These are phyloP conservation scores for Patella pellucida DNA, from an alignment of 2,888 invertebrate genomes.

Conservation along the genomic window DNA sequence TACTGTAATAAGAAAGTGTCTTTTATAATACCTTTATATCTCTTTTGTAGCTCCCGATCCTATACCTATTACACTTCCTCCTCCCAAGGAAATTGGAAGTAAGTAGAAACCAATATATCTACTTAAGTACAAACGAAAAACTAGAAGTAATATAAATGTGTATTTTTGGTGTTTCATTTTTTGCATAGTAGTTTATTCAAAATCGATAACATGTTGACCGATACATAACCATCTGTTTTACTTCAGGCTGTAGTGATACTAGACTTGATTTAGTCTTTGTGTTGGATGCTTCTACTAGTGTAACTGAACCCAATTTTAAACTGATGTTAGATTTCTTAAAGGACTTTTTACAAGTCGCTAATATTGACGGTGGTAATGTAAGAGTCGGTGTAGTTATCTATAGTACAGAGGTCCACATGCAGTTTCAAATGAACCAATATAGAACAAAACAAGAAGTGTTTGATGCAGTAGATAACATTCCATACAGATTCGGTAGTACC, in stretches of 20 bases:
- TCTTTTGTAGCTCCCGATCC: too few relatives aligned
- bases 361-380: constrained; percentile 44
- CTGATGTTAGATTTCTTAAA: constrained; percentile 49
- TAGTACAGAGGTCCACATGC: constrained; percentile 36
- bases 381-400: constrained; percentile 48
- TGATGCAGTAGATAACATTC: constrained; percentile 34
- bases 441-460: constrained; percentile 28
- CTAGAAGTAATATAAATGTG: too few relatives aligned
- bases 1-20: too few relatives aligned
- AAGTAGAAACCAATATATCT: neutral
- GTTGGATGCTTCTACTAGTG: constrained; percentile 54
- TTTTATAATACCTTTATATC: too few relatives aligned
- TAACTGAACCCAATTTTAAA: constrained; percentile 46
- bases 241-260: constrained; percentile 19
- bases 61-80: neutral
- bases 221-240: too few relatives aligned
- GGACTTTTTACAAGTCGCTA: constrained; percentile 38
- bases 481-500: constrained; percentile 40
- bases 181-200: neutral
- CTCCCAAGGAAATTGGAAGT: neutral
- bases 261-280: constrained; percentile 44
- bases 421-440: constrained; percentile 44
- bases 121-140: too few relatives aligned
- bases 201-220: too few relatives aligned
- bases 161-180: too few relatives aligned